Base-by-base conservation (phyloP, 2,797 vertebrate genomes). In the Pseudotriccus pelzelni region DNA sequence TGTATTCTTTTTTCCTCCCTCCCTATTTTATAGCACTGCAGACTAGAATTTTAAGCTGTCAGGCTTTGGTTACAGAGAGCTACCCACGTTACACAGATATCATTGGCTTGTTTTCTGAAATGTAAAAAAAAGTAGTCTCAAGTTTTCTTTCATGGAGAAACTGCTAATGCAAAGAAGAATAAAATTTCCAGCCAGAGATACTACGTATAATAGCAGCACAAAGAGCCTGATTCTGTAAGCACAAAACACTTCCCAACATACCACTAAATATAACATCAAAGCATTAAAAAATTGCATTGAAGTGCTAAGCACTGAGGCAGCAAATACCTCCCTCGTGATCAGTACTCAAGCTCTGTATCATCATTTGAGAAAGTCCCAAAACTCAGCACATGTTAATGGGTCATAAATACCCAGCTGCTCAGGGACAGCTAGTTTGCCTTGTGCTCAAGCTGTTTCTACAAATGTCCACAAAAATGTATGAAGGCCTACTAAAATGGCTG, bases 341-440 rank as follows among this genome's bases (percentile, higher is more conserved):
- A 87, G 87, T 53, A 46, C 86, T 91, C 73, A 36, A 72, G 73
- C 73, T 90, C 92, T 53, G 68, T 25, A 41, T 80, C 55, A 64
- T 76, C 58, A 78, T 93, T 93, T 84, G 73, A 88, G 27, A 83
- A 85, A 94, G 62, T 63, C 87, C 87, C 89, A 82, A 94, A 90
- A 82, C 78, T 87, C 89, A 67, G 76, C 89, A 68, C 52, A 77
- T 67, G 49, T 74, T 94, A 92, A 91, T 87, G 91, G 84, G 68
- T 92, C 87, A 92, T 91, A 89, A 91, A 85, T 74, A 93, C 17
- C 81, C 87, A 92, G 79, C 84, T 95, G 91, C 82, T 94, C 66
- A 68, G 93, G 68, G 69, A 88, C 36, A 78, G 84, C 37, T 75
- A 66, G 32, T 49, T 41, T 88, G 72, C 60, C 53, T 78, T n/a